Base-by-base conservation (phyloP, 1,140 invertebrate genomes). In the Nomia melanderi region DNA sequence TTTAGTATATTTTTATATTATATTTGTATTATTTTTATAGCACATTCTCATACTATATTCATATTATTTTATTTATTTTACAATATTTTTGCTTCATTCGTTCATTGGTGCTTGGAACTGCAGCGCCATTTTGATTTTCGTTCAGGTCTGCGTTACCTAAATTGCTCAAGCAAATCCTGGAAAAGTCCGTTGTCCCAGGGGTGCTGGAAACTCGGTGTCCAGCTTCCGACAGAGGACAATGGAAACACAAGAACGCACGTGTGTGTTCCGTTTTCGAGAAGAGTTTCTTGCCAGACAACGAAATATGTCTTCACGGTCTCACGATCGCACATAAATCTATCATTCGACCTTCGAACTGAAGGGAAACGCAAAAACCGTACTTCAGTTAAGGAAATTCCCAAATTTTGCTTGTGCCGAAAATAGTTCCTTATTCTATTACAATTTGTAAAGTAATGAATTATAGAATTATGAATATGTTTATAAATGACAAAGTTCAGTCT, bases 121-220 rank as follows among this genome's bases (percentile, higher is more conserved):
- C n/a, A 66, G 7, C 9, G 23, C 29, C 17, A 50, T 25, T 66
- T 33, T 66, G 64, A 66, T 54, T 53, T 66, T 54, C n/a, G 65
- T n/a, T 36, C 31, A 63, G 20, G 6, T 5, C 62, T 11, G 14
- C 8, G 25, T 25, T 11, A 47, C 27, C 14, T 47, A n/a, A 64
- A 64, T 64, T 54, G 39, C 44, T 56, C 53, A 36, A 27, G 53
- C 50, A 25, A 23, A 7, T 54, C 65, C 65, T 9, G 12, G 4
- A 47, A 56, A 56, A 14, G 50, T 56, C 50, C 50, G 17, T n/a
- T 17, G n/a, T 56, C 50, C 65, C 65, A 39, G 12, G 31, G 47
- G 47, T 50, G 27, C 44, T 63, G 23, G n/a, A 25, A 41, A 53
- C 1, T 36, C 44, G 5, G 44, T 31, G 62, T 12, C 14, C n/a